phyloP scores from a whole-genome alignment of 2,113 vertebrate genomes.

The Australoheros scitulus region DNA sequence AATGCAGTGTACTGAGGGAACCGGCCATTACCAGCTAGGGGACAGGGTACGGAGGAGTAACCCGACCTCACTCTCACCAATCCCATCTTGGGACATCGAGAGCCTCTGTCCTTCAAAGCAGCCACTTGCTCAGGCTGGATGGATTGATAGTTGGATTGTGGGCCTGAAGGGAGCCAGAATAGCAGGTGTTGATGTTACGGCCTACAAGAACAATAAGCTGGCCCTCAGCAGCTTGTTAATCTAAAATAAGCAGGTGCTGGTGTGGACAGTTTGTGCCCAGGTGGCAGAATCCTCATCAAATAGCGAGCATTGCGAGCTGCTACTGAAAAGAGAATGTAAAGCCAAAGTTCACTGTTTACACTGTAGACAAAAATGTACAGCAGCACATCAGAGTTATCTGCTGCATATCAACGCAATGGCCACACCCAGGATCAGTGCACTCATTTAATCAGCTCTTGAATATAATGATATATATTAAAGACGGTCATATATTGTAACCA shows the following conservation, averaged over 20 bases:
- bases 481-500: not conserved
- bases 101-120: conserved; percentile 67
- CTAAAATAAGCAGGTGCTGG: conserved; percentile 85
- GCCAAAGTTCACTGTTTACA: conserved; percentile 15
- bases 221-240: conserved; percentile 88
- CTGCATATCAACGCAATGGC: not conserved
- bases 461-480: not conserved
- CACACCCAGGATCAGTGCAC: not conserved
- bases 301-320: not conserved
- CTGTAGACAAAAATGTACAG: not conserved
- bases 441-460: not conserved
- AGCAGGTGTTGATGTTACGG: conserved; percentile 73
- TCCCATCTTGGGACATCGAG: conserved; percentile 55
- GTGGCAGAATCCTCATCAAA: conserved; percentile 68
- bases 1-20: conserved; percentile 72
- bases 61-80: conserved; percentile 45
- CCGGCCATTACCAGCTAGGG: conserved; percentile 67
- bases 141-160: conserved; percentile 64
- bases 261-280: conserved; percentile 77
- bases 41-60: conserved; percentile 67
- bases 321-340: conserved; percentile 36
- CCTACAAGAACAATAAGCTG: conserved; percentile 80
- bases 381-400: not conserved
- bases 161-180: conserved; percentile 68
- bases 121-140: conserved; percentile 55